phyloP scores from a whole-genome alignment of 2,888 invertebrate species.

The Julus scandinavius region DNA sequence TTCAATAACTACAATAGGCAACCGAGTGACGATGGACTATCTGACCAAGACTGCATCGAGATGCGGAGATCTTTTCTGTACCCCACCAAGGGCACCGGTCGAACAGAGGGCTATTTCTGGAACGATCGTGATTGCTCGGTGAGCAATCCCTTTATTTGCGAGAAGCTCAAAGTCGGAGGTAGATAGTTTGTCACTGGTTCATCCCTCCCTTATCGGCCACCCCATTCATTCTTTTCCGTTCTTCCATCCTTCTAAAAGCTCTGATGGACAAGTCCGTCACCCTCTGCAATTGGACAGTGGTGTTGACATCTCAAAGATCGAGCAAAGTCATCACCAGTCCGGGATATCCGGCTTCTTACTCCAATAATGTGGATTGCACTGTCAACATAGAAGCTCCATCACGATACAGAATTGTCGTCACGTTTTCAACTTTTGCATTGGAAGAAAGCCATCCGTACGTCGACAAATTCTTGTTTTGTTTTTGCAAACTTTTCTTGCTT shows the following conservation, averaged over 20 bases:
- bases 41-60: conserved; percentile 85
- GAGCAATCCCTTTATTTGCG: conserved; percentile 80
- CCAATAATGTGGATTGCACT: conserved; percentile 79
- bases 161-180: conserved; percentile 76
- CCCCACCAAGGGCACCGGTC: conserved; percentile 66
- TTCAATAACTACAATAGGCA: conserved; percentile 76
- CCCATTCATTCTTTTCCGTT: background rate
- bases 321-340: conserved; percentile 80
- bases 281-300: conserved; percentile 76
- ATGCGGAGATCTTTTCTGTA: conserved; percentile 75
- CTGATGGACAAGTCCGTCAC: background rate
- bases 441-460: conserved; percentile 72
- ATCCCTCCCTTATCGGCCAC: background rate
- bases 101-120: conserved; percentile 78
- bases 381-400: conserved; percentile 77
- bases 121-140: conserved; percentile 82
- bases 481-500: background rate
- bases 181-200: conserved; percentile 53
- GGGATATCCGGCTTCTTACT: conserved; percentile 81
- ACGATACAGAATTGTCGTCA: conserved; percentile 76
- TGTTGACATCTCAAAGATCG: conserved; percentile 73
- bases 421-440: conserved; percentile 80
- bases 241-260: background rate
- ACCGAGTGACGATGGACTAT: conserved; percentile 84
- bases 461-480: background rate